Percentiles rank a stretch among this genome's conserved stretches.
Conservation (phyloP, 2,797 vertebrate species). For the Pipistrellus pipistrellus region DNA sequence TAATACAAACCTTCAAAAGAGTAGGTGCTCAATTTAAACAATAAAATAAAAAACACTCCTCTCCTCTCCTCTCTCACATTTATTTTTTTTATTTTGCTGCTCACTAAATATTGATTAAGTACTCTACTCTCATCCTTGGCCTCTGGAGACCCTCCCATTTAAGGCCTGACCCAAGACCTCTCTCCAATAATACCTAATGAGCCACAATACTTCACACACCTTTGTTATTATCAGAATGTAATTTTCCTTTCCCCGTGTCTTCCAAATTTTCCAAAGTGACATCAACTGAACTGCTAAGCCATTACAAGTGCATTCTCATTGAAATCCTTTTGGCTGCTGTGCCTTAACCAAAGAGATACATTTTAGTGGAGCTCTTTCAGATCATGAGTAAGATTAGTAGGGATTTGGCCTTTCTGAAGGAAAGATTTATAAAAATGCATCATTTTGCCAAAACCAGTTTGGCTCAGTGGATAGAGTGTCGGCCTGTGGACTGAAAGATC, state of each 20-base stretch:
- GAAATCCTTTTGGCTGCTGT: background rate
- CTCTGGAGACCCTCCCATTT: background rate
- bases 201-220: background rate
- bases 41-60: background rate
- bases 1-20: background rate
- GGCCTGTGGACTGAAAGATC: too few relatives aligned
- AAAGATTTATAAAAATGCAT: background rate
- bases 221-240: background rate
- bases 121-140: background rate
- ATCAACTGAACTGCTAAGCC: background rate
- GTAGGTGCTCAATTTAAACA: background rate
- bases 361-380: background rate
- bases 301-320: background rate
- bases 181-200: background rate
- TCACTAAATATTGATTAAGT: background rate
- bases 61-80: background rate
- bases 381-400: background rate
- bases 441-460: background rate
- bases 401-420: background rate
- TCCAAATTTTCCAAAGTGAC: background rate
- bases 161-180: background rate
- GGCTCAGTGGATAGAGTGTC: too few relatives aligned
- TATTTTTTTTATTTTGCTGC: conserved; percentile 17
- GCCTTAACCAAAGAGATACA: background rate
- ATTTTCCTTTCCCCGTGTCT: background rate